Evolutionary conservation across 2,888 invertebrate species (phyloP).

Genomic region (Lobophora halterata): DNA sequence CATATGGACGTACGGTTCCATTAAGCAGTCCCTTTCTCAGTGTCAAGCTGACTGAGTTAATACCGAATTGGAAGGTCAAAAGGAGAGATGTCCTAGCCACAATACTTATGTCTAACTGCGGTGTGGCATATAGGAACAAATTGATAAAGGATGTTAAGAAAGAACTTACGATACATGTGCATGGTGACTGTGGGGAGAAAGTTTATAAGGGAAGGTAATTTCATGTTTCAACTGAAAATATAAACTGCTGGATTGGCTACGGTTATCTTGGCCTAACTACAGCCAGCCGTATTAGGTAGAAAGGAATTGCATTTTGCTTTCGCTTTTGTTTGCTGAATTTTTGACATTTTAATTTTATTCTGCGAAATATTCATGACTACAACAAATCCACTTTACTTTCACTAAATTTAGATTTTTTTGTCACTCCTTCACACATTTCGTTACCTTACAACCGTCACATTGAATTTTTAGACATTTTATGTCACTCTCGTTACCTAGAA

Average conservation of each 20-base stretch:
- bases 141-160: conserved; percentile 79
- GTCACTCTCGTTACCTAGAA: too few relatives aligned
- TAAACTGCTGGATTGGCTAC: neutral
- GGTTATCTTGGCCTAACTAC: too few relatives aligned
- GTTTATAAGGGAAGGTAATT: conserved; percentile 27
- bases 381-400: too few relatives aligned
- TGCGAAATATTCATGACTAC: too few relatives aligned
- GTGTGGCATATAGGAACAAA: conserved; percentile 66
- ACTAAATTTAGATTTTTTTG: too few relatives aligned
- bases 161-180: conserved; percentile 80
- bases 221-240: neutral
- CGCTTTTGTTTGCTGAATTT: too few relatives aligned
- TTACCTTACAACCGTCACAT: too few relatives aligned
- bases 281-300: too few relatives aligned
- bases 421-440: too few relatives aligned
- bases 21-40: conserved; percentile 18
- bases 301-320: too few relatives aligned
- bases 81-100: conserved; percentile 67
- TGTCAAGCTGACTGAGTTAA: conserved; percentile 34
- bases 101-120: conserved; percentile 82
- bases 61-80: conserved; percentile 69
- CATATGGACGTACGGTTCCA: conserved; percentile 82
- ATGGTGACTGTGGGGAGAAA: conserved; percentile 75
- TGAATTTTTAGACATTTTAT: too few relatives aligned
- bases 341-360: too few relatives aligned